Base-by-base conservation (phyloP, 1,140 invertebrate genomes). In the Pinna nobilis region DNA sequence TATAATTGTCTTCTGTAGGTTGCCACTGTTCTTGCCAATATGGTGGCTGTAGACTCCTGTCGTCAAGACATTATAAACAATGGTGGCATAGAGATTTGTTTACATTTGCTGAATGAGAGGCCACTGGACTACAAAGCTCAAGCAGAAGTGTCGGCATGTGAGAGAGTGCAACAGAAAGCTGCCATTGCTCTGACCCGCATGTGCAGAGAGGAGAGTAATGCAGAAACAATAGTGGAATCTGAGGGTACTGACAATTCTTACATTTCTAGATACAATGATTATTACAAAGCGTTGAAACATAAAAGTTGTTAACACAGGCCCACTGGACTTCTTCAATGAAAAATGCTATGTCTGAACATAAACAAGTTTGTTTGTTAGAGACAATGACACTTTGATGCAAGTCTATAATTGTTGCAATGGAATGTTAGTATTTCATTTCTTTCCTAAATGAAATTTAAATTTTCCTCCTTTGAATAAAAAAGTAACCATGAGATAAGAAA, bases 151-250 rank as follows among this genome's bases (percentile, higher is more conserved):
- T 91, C 93, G 33, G 93, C 94, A 11, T 93, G 93, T 25, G 94
- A 95, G 76, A 87, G 92, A 50, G 89, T 97, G n/a, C 94, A 95
- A 76, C 93, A 94, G 79, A 97, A 97, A 81, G 92, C 95, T 0
- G 93, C 95, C 1, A 94, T 96, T 51, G 95, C 96, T 23, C 90
- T 98, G 13, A 95, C 95, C 0, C 91, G 94, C 78, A 89, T 97
- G 41, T 95, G 94, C 77, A 92, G 93, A 35, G 92, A 95, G 39
- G 90, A 91, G 13, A 92, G 92, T 74, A 93, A 94, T 0, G 93
- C 95, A 0, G 89, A 91, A 49, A 93, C 94, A 82, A 92, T 97
- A 20, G 92, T 95, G 1, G 91, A 94, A 67, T 88, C 94, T 11
- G 93, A 94, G 67, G 95, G 95, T 89, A 73, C 49, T 65, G 5